phyloP scores from a whole-genome alignment of 2,113 vertebrate species.

The Ophthalmolycus amberensis region DNA sequence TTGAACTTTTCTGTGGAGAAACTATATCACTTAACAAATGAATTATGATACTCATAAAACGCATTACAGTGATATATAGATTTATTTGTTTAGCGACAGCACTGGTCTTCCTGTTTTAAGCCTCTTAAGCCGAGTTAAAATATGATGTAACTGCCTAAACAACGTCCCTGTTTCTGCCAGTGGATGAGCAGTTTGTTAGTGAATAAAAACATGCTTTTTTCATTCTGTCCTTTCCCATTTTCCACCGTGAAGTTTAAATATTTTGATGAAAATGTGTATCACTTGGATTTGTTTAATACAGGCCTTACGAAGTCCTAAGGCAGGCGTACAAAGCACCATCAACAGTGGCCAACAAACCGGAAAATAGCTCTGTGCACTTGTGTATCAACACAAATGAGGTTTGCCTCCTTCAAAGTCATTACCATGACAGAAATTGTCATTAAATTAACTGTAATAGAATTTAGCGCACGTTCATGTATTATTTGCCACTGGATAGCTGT shows the following conservation, averaged over 20 bases:
- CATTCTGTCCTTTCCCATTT: neutral
- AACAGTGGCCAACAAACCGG: neutral
- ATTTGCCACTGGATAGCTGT: slow-evolving; percentile 22
- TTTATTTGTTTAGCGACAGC: too few species aligned
- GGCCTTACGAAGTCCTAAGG: neutral
- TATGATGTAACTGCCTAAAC: neutral
- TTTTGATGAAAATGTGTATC: neutral
- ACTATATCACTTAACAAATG: neutral
- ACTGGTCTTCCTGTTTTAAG: too few species aligned
- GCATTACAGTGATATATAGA: too few species aligned
- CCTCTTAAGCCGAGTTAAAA: too few species aligned
- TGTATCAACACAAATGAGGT: slow-evolving; percentile 19
- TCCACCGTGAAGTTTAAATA: neutral
- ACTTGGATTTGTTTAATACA: neutral
- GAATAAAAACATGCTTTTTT: neutral
- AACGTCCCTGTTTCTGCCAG: neutral
- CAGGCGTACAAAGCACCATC: neutral
- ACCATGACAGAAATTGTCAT: neutral
- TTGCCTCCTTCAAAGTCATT: neutral
- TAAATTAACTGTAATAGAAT: slow-evolving; percentile 30
- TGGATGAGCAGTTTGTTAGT: neutral
- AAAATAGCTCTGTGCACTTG: neutral
- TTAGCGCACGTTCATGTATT: slow-evolving; percentile 5
- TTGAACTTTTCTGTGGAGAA: too few species aligned
- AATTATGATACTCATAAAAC: neutral